Evolutionary conservation across 2,113 vertebrate species (phyloP), one percentile per base, ranked within the genome.

Genomic region (Bambusicola thoracicus): DNA sequence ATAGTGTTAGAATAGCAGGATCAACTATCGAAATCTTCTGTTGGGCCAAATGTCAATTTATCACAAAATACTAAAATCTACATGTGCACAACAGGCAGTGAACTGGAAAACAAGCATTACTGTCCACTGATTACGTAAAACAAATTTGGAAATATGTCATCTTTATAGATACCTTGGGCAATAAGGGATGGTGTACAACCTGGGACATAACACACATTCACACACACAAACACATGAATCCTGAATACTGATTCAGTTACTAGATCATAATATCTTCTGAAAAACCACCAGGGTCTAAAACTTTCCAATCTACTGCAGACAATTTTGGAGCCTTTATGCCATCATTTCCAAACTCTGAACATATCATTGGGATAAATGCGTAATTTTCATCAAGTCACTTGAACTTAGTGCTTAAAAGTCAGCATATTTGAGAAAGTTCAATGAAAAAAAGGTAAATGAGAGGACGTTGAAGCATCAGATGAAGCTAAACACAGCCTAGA

Each of bases 31-130:
- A 89, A 85, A 65, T 58, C 32, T 92, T 90, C 90, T 91, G 18
- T 81, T 85, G 38, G 73, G 94, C 94, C 92, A 95, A 83, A 75
- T 95, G 92, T 62, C 22, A 82, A 46, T 85, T 91, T 94, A 82
- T 91, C 48, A 82, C 77, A 87, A 96, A 96, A 90, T 91, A 38
- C 8, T 59, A 73, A 30, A n/a, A 55, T 79, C 32, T 76, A 72
- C 34, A 67, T 68, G 4, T 56, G 30, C 51, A 72, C 51, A 82
- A n/a, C n/a, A 93, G 67, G 91, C 1, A 11, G 13, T 77, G 81
- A 94, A 90, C 67, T 85, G 85, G 53, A 87, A 94, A 89, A 67
- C 13, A 91, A 87, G 83, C 66, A 89, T 95, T 75, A 46, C 70
- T 29, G 36, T 46, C 70, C 89, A 38, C 34, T 76, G 76, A 78